Evolutionary conservation across 2,888 invertebrate species (phyloP).

Genomic region (Chirona hameri): DNA sequence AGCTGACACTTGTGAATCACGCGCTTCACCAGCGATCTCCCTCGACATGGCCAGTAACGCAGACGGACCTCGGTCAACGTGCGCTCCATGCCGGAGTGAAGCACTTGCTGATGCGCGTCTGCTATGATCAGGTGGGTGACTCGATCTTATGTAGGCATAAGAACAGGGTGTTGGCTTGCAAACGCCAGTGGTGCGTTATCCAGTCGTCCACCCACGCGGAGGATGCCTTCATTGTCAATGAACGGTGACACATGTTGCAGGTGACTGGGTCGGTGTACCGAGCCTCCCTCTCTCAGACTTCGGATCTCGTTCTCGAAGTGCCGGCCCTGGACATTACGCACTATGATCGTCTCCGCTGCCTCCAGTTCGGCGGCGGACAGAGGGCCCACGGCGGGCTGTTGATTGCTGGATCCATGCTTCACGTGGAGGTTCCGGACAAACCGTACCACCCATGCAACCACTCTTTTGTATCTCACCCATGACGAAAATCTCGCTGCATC

Average conservation of each 20-base stretch:
- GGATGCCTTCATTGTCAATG: neutral
- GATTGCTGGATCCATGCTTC: neutral
- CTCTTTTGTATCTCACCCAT: no score
- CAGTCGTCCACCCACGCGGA: neutral
- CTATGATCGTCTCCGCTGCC: neutral
- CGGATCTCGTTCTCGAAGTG: neutral
- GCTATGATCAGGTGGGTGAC: neutral
- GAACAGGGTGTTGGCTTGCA: no score
- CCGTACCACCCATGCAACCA: neutral
- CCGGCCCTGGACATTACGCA: no score
- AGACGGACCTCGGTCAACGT: no score
- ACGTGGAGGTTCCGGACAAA: neutral
- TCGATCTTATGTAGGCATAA: neutral
- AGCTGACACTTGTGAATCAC: neutral
- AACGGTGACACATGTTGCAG: neutral
- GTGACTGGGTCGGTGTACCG: no score
- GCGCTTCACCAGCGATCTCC: neutral
- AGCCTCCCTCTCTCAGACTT: neutral
- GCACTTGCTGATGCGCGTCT: no score
- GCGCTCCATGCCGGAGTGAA: no score
- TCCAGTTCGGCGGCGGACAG: neutral
- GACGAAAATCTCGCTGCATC: no score
- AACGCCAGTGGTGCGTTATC: neutral
- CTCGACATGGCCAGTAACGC: no score
- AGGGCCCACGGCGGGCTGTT: neutral